Base-by-base conservation (phyloP, 2,888 invertebrate species). In the Dysmachus trigonus region DNA sequence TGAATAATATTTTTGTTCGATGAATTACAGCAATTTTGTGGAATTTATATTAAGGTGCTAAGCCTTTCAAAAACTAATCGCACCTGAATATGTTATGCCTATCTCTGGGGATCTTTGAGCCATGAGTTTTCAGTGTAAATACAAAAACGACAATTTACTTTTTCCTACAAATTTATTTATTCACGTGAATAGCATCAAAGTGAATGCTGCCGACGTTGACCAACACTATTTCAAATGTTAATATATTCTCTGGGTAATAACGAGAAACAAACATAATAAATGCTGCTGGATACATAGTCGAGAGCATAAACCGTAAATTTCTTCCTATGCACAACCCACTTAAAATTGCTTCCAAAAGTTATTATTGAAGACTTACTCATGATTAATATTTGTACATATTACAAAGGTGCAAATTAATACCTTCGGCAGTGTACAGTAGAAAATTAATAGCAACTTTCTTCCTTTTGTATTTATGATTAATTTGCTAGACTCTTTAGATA, bases 131-230 rank as follows among this genome's bases (percentile, higher is more conserved):
- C 47, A 27, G 15, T 51, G 51, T 77, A 77, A 77, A 77, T 77
- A 47, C 77, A 77, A 41, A 10, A 51, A 47, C 31, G n/a, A 31
- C 47, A 77, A 77, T 77, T 77, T 77, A 77, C 5, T 77, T 41
- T 77, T 47, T 27, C 47, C 15, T 27, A 77, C 15, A 47, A 77
- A 27, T 33, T 47, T 77, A 47, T 77, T 47, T 47, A 30, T 77
- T 77, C 47, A 47, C 77, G 77, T 77, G 77, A 47, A 77, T 41
- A 10, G 38, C 15, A n/a, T 13, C 47, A 30, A 31, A 47, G 30
- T 27, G 27, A 77, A 77, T 47, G 77, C 27, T 27, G 22, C 27
- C 18, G 27, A 22, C 62, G 3, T 62, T 27, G 27, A 5, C 18
- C 62, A 22, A 62, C 62, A 62, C 8, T 62, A 10, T 62, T 22